phyloP scores from a whole-genome alignment of 2,797 vertebrate species.

The Oreochromis mossambicus region DNA sequence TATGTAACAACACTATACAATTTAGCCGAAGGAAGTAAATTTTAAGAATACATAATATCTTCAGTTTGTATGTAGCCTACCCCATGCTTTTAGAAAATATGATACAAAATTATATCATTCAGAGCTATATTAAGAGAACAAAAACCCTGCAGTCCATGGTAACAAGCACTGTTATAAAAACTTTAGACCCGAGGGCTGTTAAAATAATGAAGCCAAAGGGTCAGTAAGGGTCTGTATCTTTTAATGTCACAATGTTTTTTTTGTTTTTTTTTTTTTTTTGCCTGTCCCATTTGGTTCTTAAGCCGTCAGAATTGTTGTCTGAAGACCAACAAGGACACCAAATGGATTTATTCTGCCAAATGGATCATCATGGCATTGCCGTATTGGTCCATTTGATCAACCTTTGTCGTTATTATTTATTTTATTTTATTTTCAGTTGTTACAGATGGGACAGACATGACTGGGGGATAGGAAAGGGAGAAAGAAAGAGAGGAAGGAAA shows the following conservation, averaged over 20 bases:
- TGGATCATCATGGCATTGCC: too few relatives aligned
- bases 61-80: not conserved
- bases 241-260: not conserved
- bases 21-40: not conserved
- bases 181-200: not conserved
- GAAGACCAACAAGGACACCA: too few relatives aligned
- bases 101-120: not conserved
- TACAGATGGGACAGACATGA: too few relatives aligned
- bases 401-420: too few relatives aligned
- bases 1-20: not conserved
- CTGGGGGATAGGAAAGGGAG: too few relatives aligned
- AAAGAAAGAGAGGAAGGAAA: too few relatives aligned
- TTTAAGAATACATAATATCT: not conserved
- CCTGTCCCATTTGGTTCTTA: too few relatives aligned
- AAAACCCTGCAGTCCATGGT: not conserved
- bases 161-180: not conserved
- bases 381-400: too few relatives aligned
- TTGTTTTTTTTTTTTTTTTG: too few relatives aligned
- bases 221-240: not conserved
- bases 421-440: too few relatives aligned
- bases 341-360: too few relatives aligned
- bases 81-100: not conserved
- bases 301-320: too few relatives aligned
- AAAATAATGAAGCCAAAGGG: not conserved
- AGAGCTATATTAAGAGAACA: not conserved